Percentiles rank a stretch among this genome's conserved stretches.
Evolutionary conservation across 2,113 vertebrate species (phyloP).

Genomic region (Pelmatolapia mariae): DNA sequence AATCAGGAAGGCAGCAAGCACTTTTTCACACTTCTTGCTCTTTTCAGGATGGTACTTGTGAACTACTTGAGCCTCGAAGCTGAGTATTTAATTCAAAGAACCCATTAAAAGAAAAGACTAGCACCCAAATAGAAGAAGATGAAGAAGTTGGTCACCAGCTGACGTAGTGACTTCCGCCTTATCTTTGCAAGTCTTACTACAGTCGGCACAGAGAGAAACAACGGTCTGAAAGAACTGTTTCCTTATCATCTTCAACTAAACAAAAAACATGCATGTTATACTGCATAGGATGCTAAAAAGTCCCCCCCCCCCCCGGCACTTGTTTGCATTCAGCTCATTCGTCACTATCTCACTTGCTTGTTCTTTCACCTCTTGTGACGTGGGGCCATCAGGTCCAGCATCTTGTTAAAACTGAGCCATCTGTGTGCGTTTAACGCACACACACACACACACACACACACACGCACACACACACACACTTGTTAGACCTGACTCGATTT

Average conservation of each 20-base stretch:
- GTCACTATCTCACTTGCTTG: neutral
- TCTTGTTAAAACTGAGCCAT: constrained; percentile 26
- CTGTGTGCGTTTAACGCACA: neutral
- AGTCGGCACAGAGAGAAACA: neutral
- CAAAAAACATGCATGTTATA: neutral
- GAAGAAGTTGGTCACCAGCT: neutral
- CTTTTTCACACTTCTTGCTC: neutral
- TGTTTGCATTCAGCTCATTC: constrained; percentile 9
- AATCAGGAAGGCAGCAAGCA: neutral
- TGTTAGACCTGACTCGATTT: neutral
- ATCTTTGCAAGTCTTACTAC: neutral
- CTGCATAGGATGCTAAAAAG: neutral
- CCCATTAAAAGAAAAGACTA: neutral
- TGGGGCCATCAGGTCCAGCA: neutral
- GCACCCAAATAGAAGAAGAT: neutral
- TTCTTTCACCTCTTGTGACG: constrained; percentile 31
- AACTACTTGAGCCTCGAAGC: neutral
- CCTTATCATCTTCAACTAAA: neutral
- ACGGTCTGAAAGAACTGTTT: neutral
- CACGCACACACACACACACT: neutral
- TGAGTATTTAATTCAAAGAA: neutral
- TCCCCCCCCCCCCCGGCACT: neutral
- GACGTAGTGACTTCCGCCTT: neutral
- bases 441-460: neutral
- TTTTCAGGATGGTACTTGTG: neutral